phyloP scores from a whole-genome alignment of 2,888 invertebrate species.

The Agrotis clavis region DNA sequence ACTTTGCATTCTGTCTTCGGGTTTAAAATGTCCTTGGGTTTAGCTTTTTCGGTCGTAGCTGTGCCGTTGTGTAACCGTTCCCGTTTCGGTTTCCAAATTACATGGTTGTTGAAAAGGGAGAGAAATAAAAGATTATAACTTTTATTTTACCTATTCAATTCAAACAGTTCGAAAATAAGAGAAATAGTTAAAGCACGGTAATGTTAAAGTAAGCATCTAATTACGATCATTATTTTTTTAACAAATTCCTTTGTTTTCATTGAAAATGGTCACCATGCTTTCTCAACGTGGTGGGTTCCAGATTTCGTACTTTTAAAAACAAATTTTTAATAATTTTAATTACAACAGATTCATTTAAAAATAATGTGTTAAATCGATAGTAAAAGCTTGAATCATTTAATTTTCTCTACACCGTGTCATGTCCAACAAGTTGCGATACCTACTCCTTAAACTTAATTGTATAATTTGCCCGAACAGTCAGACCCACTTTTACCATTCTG shows the following conservation, averaged over 20 bases:
- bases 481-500: background rate
- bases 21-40: slow-evolving; percentile 45
- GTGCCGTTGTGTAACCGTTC: no score
- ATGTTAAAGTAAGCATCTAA: no score
- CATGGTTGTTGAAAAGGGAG: background rate
- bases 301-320: no score
- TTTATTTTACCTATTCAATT: no score
- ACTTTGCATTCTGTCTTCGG: slow-evolving; percentile 62
- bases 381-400: background rate
- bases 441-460: background rate
- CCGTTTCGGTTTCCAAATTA: background rate
- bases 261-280: no score
- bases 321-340: no score
- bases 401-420: background rate
- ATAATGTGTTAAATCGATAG: background rate
- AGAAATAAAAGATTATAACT: background rate
- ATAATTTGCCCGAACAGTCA: background rate
- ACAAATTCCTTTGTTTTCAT: no score
- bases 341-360: no score
- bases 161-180: no score
- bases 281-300: no score
- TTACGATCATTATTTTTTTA: no score
- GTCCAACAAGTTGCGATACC: background rate
- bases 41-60: slow-evolving; percentile 23
- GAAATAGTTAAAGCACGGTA: no score